A percentile compares a stretch with the other conserved stretches of the same genome.
phyloP scores from a whole-genome alignment of 1,140 invertebrate species.

The Brachionus sp. region DNA sequence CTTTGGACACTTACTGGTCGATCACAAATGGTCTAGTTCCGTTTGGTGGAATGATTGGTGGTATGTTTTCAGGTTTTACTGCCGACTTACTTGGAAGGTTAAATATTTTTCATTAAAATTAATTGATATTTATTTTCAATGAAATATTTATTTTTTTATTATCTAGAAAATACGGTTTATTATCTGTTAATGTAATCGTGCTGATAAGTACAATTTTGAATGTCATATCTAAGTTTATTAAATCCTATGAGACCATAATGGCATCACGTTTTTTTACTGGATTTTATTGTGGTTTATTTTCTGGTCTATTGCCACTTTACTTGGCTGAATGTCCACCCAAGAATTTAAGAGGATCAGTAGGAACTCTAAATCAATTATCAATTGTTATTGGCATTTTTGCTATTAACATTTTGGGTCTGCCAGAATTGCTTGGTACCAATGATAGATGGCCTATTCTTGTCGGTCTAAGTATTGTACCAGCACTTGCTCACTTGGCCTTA shows the following conservation, averaged over 20 bases:
- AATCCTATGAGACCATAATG: constrained; percentile 92
- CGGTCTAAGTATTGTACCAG: constrained; percentile 82
- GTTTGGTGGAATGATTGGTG: constrained; percentile 87
- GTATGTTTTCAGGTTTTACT: constrained; percentile 70
- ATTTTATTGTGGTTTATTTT: constrained; percentile 37
- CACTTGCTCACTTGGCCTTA: constrained; percentile 80
- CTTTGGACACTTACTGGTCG: constrained; percentile 56
- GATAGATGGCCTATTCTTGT: constrained; percentile 73
- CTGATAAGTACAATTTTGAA: constrained; percentile 86
- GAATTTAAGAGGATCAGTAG: constrained; percentile 73
- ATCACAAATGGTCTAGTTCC: constrained; percentile 79
- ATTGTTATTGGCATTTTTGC: constrained; percentile 80
- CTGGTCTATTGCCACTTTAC: constrained; percentile 79
- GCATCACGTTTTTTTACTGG: constrained; percentile 66
- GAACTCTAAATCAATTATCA: constrained; percentile 79
- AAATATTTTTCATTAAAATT: constrained; percentile 48
- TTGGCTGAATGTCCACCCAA: constrained; percentile 78
- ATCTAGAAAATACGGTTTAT: constrained; percentile 77
- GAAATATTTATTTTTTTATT: constrained; percentile 59
- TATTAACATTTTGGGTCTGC: constrained; percentile 65
- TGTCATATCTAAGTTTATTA: constrained; percentile 84
- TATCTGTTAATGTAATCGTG: constrained; percentile 90
- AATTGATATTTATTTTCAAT: not conserved
- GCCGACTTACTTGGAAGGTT: constrained; percentile 76
- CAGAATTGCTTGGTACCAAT: constrained; percentile 64